phyloP scores from a whole-genome alignment of 35 echinoderm and acorn worm species.

The Amphiura filiformis region DNA sequence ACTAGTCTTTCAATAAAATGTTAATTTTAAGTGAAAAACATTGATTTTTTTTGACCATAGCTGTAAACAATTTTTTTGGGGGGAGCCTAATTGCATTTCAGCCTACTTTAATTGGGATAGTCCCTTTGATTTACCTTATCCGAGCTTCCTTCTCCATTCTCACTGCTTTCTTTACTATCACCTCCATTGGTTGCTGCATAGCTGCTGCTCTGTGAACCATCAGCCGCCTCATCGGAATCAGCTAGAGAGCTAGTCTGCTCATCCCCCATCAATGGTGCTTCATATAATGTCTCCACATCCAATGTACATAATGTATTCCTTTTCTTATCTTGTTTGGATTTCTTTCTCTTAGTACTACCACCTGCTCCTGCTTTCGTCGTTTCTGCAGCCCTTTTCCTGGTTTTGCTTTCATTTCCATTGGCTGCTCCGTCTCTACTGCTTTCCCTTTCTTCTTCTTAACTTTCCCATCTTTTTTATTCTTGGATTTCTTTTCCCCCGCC shows the following conservation, averaged over 20 bases:
- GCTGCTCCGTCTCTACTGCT: background rate
- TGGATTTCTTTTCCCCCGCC: background rate
- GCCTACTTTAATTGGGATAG: too few species aligned
- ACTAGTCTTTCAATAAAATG: too few species aligned
- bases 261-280: background rate
- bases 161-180: background rate
- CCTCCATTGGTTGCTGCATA: background rate
- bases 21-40: too few species aligned
- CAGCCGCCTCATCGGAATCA: background rate
- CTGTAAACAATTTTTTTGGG: too few species aligned
- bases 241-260: background rate
- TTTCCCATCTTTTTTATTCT: slow-evolving; percentile 11
- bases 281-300: slow-evolving; percentile 54
- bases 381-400: background rate
- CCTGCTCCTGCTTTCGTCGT: background rate
- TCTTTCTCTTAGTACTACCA: slow-evolving; percentile 22
- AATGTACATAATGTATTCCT: slow-evolving; percentile 38
- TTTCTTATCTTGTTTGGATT: slow-evolving; percentile 15
- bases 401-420: background rate
- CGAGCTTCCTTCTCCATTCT: background rate
- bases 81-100: too few species aligned
- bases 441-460: slow-evolving; percentile 29
- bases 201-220: background rate
- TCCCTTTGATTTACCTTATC: too few species aligned
- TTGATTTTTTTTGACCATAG: too few species aligned